Conservation (phyloP, 2,797 vertebrate genomes). For the Melanogrammus aeglefinus region DNA sequence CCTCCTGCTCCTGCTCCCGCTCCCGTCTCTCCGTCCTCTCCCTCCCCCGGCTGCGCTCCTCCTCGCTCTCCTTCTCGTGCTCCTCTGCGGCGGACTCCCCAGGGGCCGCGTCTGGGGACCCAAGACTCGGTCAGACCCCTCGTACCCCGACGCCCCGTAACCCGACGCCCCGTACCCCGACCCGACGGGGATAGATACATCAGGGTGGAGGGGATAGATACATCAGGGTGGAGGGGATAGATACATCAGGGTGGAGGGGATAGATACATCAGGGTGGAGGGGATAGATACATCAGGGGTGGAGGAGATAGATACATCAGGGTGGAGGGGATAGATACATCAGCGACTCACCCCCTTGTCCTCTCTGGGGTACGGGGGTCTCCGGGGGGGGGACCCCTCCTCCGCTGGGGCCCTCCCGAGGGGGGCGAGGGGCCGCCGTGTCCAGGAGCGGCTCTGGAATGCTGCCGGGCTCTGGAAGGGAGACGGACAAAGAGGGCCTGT, state of each 20-base stretch:
- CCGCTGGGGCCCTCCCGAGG: slow-evolving; percentile 63
- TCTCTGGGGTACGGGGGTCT: slow-evolving; percentile 43
- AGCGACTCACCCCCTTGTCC: slow-evolving; percentile 54
- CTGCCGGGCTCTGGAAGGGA: slow-evolving; percentile 75
- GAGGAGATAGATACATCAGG: too few species aligned
- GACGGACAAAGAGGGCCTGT: slow-evolving; percentile 77
- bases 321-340: too few species aligned
- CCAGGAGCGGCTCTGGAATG: slow-evolving; percentile 80
- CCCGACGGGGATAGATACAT: too few species aligned
- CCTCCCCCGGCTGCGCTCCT: too few species aligned
- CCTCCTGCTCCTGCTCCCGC: slow-evolving; percentile 59
- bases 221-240: too few species aligned
- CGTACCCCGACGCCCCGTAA: background rate
- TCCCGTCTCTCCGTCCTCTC: slow-evolving; percentile 63
- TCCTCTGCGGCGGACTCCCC: slow-evolving; percentile 33
- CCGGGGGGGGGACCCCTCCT: slow-evolving; percentile 65
- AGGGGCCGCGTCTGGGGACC: slow-evolving; percentile 21
- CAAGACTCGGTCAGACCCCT: background rate
- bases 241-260: too few species aligned
- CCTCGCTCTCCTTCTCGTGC: slow-evolving; percentile 44
- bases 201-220: too few species aligned
- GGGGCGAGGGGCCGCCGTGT: slow-evolving; percentile 73
- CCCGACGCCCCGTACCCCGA: too few species aligned
- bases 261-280: too few species aligned
- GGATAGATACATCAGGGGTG: too few species aligned